Conservation (phyloP, 2,888 invertebrate genomes). For the Caenorhabditis sinica region DNA sequence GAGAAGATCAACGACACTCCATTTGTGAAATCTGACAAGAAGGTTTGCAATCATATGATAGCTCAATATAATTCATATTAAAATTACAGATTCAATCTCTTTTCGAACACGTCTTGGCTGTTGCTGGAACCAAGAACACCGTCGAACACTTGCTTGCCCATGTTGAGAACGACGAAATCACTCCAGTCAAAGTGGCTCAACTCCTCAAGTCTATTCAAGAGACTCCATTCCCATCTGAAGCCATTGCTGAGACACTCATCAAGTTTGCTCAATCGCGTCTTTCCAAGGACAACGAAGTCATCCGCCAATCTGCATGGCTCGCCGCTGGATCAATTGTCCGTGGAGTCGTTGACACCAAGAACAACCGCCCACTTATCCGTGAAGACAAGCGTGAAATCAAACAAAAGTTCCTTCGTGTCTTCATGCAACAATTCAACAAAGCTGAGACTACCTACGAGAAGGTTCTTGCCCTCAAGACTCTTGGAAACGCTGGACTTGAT, state of each 20-base stretch:
- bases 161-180: conserved; percentile 64
- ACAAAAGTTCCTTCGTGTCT: conserved; percentile 58
- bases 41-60: conserved; percentile 11
- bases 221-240: conserved; percentile 69
- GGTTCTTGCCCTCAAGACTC: conserved; percentile 79
- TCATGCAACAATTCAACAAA: conserved; percentile 73
- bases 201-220: conserved; percentile 73
- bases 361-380: conserved; percentile 68
- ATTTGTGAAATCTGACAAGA: conserved; percentile 65
- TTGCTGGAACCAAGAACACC: conserved; percentile 76
- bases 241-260: conserved; percentile 63
- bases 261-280: conserved; percentile 58
- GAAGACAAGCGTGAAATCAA: conserved; percentile 65
- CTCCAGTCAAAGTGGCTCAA: conserved; percentile 59
- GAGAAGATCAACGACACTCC: conserved; percentile 68
- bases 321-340: conserved; percentile 67
- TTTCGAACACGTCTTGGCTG: conserved; percentile 72
- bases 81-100: conserved; percentile 66
- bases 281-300: conserved; percentile 42
- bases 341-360: conserved; percentile 63
- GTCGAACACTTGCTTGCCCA: conserved; percentile 72
- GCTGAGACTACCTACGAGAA: conserved; percentile 76
- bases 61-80: neutral
- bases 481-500: conserved; percentile 82
- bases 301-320: conserved; percentile 74